These are phyloP conservation scores for Sciurus niger DNA, from an alignment of 2,113 vertebrate genomes.

Conservation along the genomic window DNA sequence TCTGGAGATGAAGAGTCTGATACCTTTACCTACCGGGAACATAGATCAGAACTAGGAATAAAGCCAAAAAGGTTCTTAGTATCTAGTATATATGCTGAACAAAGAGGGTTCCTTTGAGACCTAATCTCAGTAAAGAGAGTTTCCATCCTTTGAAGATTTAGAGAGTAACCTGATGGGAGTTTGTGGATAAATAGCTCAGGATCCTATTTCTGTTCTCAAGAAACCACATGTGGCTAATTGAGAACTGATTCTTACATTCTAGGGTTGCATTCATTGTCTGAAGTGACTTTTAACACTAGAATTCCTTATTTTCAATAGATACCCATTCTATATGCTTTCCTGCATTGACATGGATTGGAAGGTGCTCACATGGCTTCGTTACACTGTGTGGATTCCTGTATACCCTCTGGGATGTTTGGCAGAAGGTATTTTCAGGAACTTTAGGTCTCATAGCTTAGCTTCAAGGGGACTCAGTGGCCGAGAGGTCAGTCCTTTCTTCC, in stretches of 20 bases:
- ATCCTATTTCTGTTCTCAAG: neutral
- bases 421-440: constrained; percentile 91
- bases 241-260: neutral
- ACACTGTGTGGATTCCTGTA: constrained; percentile 96
- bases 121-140: neutral
- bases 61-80: constrained; percentile 18
- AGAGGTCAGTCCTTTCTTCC: neutral
- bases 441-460: neutral
- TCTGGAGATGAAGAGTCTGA: constrained; percentile 9
- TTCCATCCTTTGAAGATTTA: neutral
- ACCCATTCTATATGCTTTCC: constrained; percentile 97
- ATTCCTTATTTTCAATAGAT: constrained; percentile 88
- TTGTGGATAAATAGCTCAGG: neutral
- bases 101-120: constrained; percentile 26
- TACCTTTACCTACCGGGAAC: neutral
- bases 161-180: neutral
- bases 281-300: neutral
- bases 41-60: constrained; percentile 15
- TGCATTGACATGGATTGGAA: constrained; percentile 97
- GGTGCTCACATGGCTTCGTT: constrained; percentile 96
- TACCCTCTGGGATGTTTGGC: constrained; percentile 95
- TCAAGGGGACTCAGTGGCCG: neutral
- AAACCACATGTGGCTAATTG: neutral
- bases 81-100: neutral
- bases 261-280: neutral